phyloP scores from a whole-genome alignment of 2,888 invertebrate genomes.

The Protophormia terraenovae region DNA sequence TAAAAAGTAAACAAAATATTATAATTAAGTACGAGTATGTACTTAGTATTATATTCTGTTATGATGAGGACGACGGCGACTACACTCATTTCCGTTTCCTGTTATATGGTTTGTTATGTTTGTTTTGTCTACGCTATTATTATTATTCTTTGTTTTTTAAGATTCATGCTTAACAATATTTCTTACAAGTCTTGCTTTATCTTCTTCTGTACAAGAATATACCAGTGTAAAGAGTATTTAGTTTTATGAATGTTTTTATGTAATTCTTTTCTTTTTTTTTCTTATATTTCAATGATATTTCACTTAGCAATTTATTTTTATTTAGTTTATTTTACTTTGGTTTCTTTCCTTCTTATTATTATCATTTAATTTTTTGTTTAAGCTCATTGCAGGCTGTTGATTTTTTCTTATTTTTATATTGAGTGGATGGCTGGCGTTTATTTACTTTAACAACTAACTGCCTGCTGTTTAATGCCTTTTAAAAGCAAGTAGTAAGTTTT shows the following conservation, averaged over 20 bases:
- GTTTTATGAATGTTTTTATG: neutral
- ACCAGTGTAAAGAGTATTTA: slow-evolving; percentile 13
- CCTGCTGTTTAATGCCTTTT: slow-evolving; percentile 49
- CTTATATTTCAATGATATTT: slow-evolving; percentile 42
- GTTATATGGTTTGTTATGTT: neutral
- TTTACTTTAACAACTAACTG: slow-evolving; percentile 18
- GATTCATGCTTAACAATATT: slow-evolving; percentile 30
- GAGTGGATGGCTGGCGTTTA: neutral
- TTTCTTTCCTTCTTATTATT: neutral
- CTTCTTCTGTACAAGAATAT: neutral
- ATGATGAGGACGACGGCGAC: neutral
- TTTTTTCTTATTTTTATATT: too few relatives aligned
- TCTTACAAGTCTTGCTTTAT: slow-evolving; percentile 1
- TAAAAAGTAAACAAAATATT: slow-evolving; percentile 12
- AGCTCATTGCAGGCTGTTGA: neutral
- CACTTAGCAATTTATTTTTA: slow-evolving; percentile 39
- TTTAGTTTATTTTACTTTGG: neutral
- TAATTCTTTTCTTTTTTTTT: neutral
- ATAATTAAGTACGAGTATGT: slow-evolving; percentile 8
- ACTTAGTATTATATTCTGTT: slow-evolving; percentile 4
- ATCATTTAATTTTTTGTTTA: neutral
- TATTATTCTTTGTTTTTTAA: neutral
- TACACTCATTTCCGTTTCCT: slow-evolving; percentile 24
- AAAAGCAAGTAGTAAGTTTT: slow-evolving; percentile 11
- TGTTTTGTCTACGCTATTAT: neutral